Evolutionary conservation across 2,888 invertebrate genomes (phyloP).

Genomic region (Trilocha varians): DNA sequence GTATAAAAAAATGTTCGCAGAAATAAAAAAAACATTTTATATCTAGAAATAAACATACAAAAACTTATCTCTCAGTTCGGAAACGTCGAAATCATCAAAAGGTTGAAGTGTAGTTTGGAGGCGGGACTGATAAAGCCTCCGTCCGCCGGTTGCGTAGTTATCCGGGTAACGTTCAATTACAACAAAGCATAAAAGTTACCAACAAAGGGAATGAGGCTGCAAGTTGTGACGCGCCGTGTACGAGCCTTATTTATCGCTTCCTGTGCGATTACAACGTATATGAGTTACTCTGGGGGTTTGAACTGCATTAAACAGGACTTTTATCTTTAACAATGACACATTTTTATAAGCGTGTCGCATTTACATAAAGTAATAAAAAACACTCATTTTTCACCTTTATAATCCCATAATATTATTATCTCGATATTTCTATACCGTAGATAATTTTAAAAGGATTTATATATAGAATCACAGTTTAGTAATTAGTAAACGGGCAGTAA

Average conservation of each 20-base stretch:
- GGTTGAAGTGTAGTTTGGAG: background rate
- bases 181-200: conserved; percentile 37
- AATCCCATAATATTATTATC: too few relatives aligned
- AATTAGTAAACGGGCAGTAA: too few relatives aligned
- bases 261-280: conserved; percentile 38
- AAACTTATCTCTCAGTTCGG: too few relatives aligned
- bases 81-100: too few relatives aligned
- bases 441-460: too few relatives aligned
- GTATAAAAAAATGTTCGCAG: too few relatives aligned
- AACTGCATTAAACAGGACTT: conserved; percentile 1
- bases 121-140: conserved; percentile 2
- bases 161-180: conserved; percentile 30
- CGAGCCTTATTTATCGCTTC: conserved; percentile 40
- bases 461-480: too few relatives aligned
- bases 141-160: conserved; percentile 15
- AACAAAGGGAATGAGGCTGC: conserved; percentile 33
- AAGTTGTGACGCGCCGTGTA: conserved; percentile 33
- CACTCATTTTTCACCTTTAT: too few relatives aligned
- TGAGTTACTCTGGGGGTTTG: conserved; percentile 8
- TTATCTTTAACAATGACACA: conserved; percentile 18
- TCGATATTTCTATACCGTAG: too few relatives aligned
- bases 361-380: background rate
- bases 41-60: too few relatives aligned
- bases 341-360: conserved; percentile 4
- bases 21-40: too few relatives aligned